These are phyloP conservation scores for Caenorhabditis becei DNA, from an alignment of 2,888 invertebrate genomes.

Conservation along the genomic window DNA sequence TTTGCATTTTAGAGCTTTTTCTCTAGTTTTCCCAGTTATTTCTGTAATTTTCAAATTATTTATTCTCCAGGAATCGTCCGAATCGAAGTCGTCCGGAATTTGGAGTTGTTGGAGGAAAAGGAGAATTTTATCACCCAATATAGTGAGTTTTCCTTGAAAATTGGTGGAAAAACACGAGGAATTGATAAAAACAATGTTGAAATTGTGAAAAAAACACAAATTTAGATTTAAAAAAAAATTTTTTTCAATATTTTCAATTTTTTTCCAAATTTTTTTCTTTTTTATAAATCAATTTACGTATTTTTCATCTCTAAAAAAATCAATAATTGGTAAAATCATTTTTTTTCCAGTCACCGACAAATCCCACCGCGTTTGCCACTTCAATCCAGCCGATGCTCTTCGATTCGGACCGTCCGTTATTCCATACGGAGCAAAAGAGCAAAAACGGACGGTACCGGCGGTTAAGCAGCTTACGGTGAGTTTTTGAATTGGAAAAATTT, in stretches of 20 bases:
- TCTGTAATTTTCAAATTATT: not conserved
- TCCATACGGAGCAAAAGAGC: conserved; percentile 60
- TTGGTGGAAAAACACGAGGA: no score
- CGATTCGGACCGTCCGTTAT: conserved; percentile 69
- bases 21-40: no score
- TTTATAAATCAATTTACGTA: no score
- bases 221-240: not conserved
- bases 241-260: no score
- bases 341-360: conserved; percentile 51
- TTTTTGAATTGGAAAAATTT: not conserved
- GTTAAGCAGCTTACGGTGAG: not conserved
- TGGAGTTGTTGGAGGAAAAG: conserved; percentile 69
- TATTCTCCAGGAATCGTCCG: conserved; percentile 88
- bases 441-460: not conserved
- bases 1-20: no score
- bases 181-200: no score
- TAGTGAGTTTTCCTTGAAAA: conserved; percentile 47
- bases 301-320: not conserved
- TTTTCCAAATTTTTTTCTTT: no score
- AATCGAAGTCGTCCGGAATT: conserved; percentile 88
- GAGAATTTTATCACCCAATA: conserved; percentile 63
- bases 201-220: no score
- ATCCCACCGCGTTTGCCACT: conserved; percentile 57
- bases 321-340: no score
- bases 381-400: conserved; percentile 69